Base-by-base conservation (phyloP, 2,888 invertebrate genomes). In the Troides aeacus region DNA sequence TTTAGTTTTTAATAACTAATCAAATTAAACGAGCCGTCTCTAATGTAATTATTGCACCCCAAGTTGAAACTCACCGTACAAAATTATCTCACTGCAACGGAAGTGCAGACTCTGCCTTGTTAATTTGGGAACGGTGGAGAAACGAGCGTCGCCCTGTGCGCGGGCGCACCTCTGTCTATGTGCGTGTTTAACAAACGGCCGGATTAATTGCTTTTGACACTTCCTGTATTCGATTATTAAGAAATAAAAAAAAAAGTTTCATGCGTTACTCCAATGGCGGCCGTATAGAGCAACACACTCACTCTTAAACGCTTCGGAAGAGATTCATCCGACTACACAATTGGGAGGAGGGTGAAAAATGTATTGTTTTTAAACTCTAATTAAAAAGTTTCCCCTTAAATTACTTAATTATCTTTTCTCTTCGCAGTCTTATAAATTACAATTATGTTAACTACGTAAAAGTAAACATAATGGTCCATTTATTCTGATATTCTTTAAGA, bases 161-260 rank as follows among this genome's bases (percentile, higher is more conserved):
- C 39, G 10, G 6, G 39, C 39, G 39, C 39, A 10, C 15, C 24
- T 10, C 21, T 79, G 74, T 77, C 77, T 73, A 72, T 76, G 74
- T 71, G 74, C 75, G 74, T 70, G 65, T 66, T 66, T 62, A 78
- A 84, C 76, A 75, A 83, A 85, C 81, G 79, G 76, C 72, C 74
- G 78, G 79, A 80, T 82, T 85, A 81, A 86, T 84, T 74, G 74
- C 72, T 64, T 75, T 75, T 81, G 86, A 82, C 84, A 74, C 82
- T 85, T 85, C 85, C 86, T 84, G 77, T 73, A 73, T 73, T 73
- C 65, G 72, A 74, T 72, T 61, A 71, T 64, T 69, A 65, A 62
- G 68, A 65, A 65, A 56, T 56, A 64, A 72, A 70, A 72, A 68
- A 69, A 71, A 68, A 30, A 68, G 68, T 67, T 60, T 64, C 57